Conservation (phyloP, 2,113 vertebrate species). For the Tricholaema leucomelas region DNA sequence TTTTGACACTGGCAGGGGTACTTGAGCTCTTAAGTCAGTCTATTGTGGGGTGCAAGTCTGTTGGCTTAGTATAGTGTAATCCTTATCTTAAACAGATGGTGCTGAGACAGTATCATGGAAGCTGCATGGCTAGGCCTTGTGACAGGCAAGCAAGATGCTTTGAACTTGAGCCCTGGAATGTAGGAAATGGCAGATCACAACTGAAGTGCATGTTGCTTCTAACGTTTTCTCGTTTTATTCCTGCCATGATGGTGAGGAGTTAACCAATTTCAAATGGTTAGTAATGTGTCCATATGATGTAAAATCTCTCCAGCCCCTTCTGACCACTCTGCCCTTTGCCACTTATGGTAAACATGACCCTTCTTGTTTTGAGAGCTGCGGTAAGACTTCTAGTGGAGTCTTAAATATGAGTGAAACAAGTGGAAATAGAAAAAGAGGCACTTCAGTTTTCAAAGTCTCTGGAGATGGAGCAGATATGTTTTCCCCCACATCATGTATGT, state of each 20-base stretch:
- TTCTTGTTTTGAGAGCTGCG: neutral
- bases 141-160: neutral
- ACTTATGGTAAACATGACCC: neutral
- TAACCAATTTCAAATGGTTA: neutral
- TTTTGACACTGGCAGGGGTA: neutral
- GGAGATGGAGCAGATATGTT: neutral
- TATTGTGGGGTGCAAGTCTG: neutral
- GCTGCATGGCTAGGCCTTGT: neutral
- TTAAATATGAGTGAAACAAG: neutral
- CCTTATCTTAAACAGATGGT: neutral
- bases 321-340: neutral
- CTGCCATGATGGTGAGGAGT: neutral
- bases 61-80: neutral
- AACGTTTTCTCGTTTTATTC: neutral
- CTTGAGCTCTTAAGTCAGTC: neutral
- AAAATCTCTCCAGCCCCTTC: neutral
- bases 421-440: neutral
- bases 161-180: neutral
- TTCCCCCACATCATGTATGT: neutral
- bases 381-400: neutral
- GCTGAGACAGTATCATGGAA: neutral
- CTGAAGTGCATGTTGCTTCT: neutral
- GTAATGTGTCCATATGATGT: neutral
- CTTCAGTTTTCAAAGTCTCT: neutral
- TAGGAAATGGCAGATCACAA: neutral